Evolutionary conservation across 2,888 invertebrate species (phyloP).

Genomic region (Limnephilus lunatus): DNA sequence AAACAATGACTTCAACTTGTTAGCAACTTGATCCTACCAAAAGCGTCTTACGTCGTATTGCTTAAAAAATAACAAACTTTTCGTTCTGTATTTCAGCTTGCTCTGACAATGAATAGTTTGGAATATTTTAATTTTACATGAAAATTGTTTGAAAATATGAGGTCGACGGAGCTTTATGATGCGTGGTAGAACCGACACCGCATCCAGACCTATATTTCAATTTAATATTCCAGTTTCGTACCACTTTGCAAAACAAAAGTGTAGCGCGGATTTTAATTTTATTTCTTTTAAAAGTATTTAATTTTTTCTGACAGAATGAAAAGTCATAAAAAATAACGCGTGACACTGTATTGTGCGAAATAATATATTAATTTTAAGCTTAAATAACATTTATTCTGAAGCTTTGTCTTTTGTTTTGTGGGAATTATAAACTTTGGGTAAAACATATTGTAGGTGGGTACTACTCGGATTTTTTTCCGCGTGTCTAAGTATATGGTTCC

Average conservation of each 20-base stretch:
- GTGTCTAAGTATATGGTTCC: not conserved
- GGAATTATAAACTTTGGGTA: not conserved
- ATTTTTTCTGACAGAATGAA: not conserved
- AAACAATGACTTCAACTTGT: not conserved
- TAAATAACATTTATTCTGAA: not conserved
- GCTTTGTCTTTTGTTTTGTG: not conserved
- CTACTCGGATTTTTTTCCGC: not conserved
- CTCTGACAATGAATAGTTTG: not conserved
- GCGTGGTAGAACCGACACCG: not conserved
- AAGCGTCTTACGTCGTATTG: not conserved
- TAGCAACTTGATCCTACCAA: not conserved
- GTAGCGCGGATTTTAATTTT: constrained; percentile 3
- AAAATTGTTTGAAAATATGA: constrained; percentile 12
- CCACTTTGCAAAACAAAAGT: constrained; percentile 18
- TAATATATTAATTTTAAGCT: not conserved
- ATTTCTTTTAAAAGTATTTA: not conserved
- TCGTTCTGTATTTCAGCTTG: not conserved
- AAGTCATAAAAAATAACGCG: constrained; percentile 2
- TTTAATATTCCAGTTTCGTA: constrained; percentile 31
- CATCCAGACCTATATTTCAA: constrained; percentile 19
- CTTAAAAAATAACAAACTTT: not conserved
- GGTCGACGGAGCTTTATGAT: constrained; percentile 18
- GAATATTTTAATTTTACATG: constrained; percentile 2
- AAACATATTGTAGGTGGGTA: not conserved
- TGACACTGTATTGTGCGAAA: not conserved